Percentiles rank a stretch among this genome's conserved stretches.
Evolutionary conservation across 2,113 vertebrate species (phyloP).

Genomic region (Tragelaphus scriptus): DNA sequence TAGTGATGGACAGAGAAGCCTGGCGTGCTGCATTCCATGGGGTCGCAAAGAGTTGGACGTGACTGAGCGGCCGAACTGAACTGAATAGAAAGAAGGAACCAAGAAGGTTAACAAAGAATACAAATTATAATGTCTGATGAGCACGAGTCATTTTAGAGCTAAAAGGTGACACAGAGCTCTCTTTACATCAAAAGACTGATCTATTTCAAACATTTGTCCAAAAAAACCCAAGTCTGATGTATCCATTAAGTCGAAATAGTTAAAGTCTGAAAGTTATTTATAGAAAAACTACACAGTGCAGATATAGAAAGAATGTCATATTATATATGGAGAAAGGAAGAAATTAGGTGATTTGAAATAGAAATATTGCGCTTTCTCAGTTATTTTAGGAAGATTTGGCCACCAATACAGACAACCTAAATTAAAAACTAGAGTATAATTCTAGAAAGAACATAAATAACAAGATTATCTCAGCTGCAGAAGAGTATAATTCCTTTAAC

Average conservation of each 20-base stretch:
- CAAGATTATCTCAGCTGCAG: not conserved
- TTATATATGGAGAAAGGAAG: not conserved
- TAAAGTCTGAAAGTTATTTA: constrained; percentile 22
- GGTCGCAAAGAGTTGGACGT: not conserved
- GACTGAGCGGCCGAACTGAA: not conserved
- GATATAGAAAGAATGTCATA: not conserved
- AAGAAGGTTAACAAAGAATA: constrained; percentile 26
- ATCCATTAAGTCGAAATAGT: not conserved
- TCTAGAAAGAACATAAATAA: constrained; percentile 15
- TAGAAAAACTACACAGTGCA: not conserved
- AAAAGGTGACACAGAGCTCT: constrained; percentile 16
- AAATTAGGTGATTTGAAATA: constrained; percentile 29
- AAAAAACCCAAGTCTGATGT: not conserved
- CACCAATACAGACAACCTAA: constrained; percentile 10
- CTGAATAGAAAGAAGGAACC: constrained; percentile 39
- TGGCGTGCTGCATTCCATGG: not conserved
- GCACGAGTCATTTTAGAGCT: constrained; percentile 23
- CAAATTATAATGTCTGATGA: constrained; percentile 23
- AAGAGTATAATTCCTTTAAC: constrained; percentile 16
- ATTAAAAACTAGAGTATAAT: constrained; percentile 24
- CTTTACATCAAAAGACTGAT: not conserved
- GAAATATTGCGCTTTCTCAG: constrained; percentile 7
- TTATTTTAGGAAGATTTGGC: not conserved
- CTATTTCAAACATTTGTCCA: not conserved
- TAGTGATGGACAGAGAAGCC: not conserved